phyloP scores from a whole-genome alignment of 2,888 invertebrate species.

The Melieria picta region DNA sequence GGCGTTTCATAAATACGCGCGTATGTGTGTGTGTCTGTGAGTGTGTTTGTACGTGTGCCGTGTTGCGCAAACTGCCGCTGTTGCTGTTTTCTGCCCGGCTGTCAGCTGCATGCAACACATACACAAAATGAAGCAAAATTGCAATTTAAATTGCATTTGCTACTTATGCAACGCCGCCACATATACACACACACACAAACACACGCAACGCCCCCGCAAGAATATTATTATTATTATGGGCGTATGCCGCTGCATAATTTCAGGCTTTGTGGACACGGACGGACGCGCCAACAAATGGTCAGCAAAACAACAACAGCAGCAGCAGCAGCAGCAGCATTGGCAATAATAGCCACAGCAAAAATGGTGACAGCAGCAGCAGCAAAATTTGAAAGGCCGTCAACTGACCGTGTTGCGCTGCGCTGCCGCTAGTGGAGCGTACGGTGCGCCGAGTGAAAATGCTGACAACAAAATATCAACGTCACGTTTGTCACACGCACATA shows the following conservation, averaged over 20 bases:
- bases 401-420: background rate
- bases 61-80: too few relatives aligned
- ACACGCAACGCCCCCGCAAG: background rate
- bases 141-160: slow-evolving; percentile 51
- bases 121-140: slow-evolving; percentile 43
- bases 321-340: background rate
- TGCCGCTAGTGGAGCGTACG: too few relatives aligned
- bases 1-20: slow-evolving; percentile 1
- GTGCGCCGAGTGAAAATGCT: slow-evolving; percentile 7
- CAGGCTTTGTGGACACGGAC: background rate
- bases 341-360: slow-evolving; percentile 17
- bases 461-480: slow-evolving; percentile 33
- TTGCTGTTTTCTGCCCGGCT: background rate
- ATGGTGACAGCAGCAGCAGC: background rate
- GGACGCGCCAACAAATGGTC: background rate
- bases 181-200: slow-evolving; percentile 10
- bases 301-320: slow-evolving; percentile 12
- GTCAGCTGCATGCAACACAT: slow-evolving; percentile 15
- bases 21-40: background rate
- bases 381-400: slow-evolving; percentile 28
- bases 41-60: background rate
- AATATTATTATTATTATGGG: slow-evolving; percentile 23
- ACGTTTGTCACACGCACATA: slow-evolving; percentile 28
- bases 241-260: slow-evolving; percentile 28
- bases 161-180: slow-evolving; percentile 15